phyloP scores from a whole-genome alignment of 1,140 invertebrate species.

The Spodoptera frugiperda region DNA sequence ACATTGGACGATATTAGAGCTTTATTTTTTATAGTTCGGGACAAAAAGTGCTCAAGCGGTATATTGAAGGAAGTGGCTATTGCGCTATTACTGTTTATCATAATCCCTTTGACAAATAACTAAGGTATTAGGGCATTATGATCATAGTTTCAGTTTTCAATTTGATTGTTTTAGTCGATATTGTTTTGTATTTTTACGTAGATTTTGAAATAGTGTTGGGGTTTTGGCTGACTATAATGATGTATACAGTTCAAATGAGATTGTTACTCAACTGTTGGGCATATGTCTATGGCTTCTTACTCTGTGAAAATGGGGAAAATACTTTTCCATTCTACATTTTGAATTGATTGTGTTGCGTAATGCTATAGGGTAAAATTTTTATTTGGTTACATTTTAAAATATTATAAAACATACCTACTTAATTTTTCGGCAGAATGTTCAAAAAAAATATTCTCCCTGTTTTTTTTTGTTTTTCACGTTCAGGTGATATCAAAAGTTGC shows the following conservation, averaged over 20 bases:
- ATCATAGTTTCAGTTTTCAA: no score
- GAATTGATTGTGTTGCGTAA: no score
- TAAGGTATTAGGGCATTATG: background rate
- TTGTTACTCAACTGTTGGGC: no score
- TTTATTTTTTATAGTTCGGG: constrained; percentile 86
- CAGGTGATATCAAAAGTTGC: constrained; percentile 86
- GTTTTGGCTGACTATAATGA: no score
- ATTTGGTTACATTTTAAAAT: background rate
- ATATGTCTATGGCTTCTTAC: no score
- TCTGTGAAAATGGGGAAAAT: no score
- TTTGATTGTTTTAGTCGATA: no score
- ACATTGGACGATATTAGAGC: constrained; percentile 85
- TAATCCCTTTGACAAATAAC: constrained; percentile 49
- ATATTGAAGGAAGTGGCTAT: constrained; percentile 72
- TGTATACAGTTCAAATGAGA: no score
- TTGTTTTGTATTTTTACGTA: no score
- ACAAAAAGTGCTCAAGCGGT: constrained; percentile 74
- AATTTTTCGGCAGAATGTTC: background rate
- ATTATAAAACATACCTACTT: constrained; percentile 7
- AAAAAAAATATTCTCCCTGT: constrained; percentile 15
- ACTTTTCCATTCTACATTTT: no score
- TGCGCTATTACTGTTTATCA: constrained; percentile 54
- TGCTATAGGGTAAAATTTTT: background rate
- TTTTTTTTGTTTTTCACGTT: constrained; percentile 69
- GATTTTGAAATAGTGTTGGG: no score